Evolutionary conservation across 2,888 invertebrate genomes (phyloP).

Genomic region (Tiliacea citrago): DNA sequence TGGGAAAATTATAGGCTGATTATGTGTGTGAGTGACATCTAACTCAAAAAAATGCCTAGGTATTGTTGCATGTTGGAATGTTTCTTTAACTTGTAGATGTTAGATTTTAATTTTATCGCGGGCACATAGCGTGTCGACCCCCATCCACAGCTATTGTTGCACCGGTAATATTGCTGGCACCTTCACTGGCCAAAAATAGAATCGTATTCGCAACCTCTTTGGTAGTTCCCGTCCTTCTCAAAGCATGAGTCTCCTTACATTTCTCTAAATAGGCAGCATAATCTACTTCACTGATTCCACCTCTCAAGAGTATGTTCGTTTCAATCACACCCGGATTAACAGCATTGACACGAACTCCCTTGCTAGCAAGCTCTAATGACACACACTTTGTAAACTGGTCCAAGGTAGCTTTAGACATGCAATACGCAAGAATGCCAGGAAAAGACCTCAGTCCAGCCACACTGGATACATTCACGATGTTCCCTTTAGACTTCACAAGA

Average conservation of each 20-base stretch:
- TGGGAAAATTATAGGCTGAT: too few relatives aligned
- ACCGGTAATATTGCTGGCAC: conserved; percentile 96
- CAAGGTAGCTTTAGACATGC: conserved; percentile 96
- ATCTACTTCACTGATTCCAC: conserved; percentile 94
- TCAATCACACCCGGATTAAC: conserved; percentile 97
- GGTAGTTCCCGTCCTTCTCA: conserved; percentile 95
- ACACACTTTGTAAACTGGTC: conserved; percentile 97
- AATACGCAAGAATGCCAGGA: conserved; percentile 95
- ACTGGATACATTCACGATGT: conserved; percentile 97
- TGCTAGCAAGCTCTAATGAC: conserved; percentile 94
- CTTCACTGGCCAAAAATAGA: conserved; percentile 96
- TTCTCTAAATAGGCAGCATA: conserved; percentile 95
- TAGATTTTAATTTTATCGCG: conserved; percentile 89
- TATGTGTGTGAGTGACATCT: too few relatives aligned
- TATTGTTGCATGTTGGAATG: not conserved
- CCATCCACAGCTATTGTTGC: conserved; percentile 96
- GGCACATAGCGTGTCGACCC: conserved; percentile 96
- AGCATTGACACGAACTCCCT: conserved; percentile 95
- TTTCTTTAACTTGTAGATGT: not conserved
- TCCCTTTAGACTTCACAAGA: conserved; percentile 94
- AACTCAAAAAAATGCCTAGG: not conserved
- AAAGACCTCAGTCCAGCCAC: conserved; percentile 96
- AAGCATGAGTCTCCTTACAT: conserved; percentile 95
- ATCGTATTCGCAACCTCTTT: conserved; percentile 97
- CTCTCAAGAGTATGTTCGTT: conserved; percentile 91